phyloP scores from a whole-genome alignment of 2,113 vertebrate species.

The Lagopus muta region DNA sequence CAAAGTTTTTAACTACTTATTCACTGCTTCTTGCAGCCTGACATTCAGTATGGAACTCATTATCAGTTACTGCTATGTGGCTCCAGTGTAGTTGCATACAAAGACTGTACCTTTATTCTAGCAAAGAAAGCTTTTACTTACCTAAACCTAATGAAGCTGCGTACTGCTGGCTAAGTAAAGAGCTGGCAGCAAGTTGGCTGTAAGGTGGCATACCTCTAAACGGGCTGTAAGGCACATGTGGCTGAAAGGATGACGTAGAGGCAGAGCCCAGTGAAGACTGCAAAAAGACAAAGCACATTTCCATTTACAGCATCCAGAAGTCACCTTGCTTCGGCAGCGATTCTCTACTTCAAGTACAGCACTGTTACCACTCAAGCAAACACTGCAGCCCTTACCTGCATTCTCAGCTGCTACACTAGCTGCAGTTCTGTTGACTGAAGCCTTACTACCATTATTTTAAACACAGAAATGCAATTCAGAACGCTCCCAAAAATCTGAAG shows the following conservation, averaged over 20 bases:
- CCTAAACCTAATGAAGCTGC: slow-evolving; percentile 90
- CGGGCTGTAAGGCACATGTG: slow-evolving; percentile 88
- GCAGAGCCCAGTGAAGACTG: slow-evolving; percentile 90
- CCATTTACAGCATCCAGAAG: slow-evolving; percentile 47
- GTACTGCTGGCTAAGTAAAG: slow-evolving; percentile 91
- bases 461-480: not conserved
- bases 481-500: not conserved
- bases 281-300: slow-evolving; percentile 64
- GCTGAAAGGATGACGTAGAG: slow-evolving; percentile 83
- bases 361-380: not conserved
- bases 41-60: not conserved
- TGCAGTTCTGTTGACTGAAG: not conserved
- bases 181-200: slow-evolving; percentile 89
- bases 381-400: not conserved
- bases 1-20: not conserved
- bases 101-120: not conserved
- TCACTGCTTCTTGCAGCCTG: not conserved
- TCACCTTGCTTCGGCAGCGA: not conserved
- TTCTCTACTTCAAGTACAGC: not conserved
- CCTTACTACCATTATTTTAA: slow-evolving; percentile 13
- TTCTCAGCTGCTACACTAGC: slow-evolving; percentile 10
- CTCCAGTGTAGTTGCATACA: slow-evolving; percentile 6
- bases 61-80: not conserved
- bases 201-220: slow-evolving; percentile 88
- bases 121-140: slow-evolving; percentile 74